A percentile compares a stretch with the other conserved stretches of the same genome.
These are phyloP conservation scores for Brachyistius frenatus DNA, from an alignment of 2,113 vertebrate species.

Conservation along the genomic window DNA sequence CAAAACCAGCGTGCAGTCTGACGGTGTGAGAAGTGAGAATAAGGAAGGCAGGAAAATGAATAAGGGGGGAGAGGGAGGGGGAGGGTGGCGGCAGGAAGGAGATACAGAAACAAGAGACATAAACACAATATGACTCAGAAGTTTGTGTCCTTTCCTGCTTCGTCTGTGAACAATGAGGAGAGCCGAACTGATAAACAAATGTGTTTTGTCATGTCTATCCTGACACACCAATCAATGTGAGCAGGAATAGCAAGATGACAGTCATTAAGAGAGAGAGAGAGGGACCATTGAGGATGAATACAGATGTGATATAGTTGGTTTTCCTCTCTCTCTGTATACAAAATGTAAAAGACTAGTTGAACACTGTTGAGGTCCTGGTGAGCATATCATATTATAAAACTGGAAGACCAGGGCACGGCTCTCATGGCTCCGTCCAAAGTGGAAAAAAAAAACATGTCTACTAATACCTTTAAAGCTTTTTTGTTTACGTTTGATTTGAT, in stretches of 20 bases:
- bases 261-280: conserved; percentile 11
- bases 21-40: conserved; percentile 27
- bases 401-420: too few relatives aligned
- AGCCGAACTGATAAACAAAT: conserved; percentile 36
- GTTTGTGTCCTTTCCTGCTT: conserved; percentile 10
- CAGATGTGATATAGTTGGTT: not conserved
- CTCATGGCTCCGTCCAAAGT: too few relatives aligned
- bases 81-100: conserved; percentile 2
- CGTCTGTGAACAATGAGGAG: conserved; percentile 33
- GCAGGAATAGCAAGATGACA: conserved; percentile 19
- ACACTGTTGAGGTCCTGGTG: too few relatives aligned
- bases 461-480: not conserved
- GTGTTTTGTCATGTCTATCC: not conserved
- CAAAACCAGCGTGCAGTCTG: conserved; percentile 14
- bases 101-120: conserved; percentile 2
- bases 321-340: not conserved
- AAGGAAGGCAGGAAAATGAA: conserved; percentile 12
- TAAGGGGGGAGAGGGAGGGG: conserved; percentile 2
- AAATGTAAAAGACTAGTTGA: not conserved
- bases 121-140: conserved; percentile 37
- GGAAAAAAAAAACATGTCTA: too few relatives aligned
- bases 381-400: too few relatives aligned
- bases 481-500: not conserved
- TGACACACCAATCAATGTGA: conserved; percentile 20
- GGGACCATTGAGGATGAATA: conserved; percentile 1